Evolutionary conservation across 37 sponge, comb jelly and placozoan genomes (phyloP).

Genomic region (Oscarella lobularis): DNA sequence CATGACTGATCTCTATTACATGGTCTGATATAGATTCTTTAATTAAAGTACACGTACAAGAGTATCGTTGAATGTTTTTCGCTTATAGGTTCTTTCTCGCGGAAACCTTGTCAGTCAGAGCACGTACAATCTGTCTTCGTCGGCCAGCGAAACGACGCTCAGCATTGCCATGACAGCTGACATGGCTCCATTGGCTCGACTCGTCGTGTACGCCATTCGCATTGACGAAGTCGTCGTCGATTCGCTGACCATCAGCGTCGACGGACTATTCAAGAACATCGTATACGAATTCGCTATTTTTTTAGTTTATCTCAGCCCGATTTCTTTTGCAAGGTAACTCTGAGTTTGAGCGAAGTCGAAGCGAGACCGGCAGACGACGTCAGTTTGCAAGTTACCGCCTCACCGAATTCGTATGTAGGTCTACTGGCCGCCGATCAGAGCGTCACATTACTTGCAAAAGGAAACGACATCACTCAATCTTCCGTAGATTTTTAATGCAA

Average conservation of each 20-base stretch:
- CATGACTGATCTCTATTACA: background rate
- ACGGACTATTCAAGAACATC: background rate
- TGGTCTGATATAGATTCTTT: background rate
- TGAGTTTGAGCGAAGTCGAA: background rate
- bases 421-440: background rate
- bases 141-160: background rate
- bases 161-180: background rate
- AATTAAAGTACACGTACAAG: background rate
- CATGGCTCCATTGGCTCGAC: slow-evolving; percentile 9
- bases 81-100: background rate
- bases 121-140: background rate
- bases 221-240: slow-evolving; percentile 5
- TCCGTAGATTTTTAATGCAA: no score
- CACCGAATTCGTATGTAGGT: background rate
- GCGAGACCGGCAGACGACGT: background rate
- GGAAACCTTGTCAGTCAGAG: background rate
- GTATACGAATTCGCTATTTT: background rate
- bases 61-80: no score
- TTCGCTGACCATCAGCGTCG: background rate
- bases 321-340: background rate
- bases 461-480: background rate
- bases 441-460: background rate
- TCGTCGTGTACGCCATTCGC: background rate
- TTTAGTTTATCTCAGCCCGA: no score
- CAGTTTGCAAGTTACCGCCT: background rate